A percentile compares a stretch with the other conserved stretches of the same genome.
These are phyloP conservation scores for Acromyrmex echinatior DNA, from an alignment of 1,140 invertebrate genomes.

Conservation along the genomic window DNA sequence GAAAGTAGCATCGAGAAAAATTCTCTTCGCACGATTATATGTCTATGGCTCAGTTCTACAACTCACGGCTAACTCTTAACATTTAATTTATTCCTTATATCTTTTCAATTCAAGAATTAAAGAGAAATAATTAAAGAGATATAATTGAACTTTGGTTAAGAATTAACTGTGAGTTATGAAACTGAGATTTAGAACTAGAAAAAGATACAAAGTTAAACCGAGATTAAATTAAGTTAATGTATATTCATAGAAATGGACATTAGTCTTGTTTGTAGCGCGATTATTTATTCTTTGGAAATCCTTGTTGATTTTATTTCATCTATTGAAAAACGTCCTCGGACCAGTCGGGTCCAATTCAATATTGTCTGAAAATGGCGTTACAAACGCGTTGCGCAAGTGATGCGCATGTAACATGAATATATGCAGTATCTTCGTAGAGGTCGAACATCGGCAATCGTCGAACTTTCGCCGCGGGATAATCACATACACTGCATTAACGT, in stretches of 20 bases:
- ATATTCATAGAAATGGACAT: too few relatives aligned
- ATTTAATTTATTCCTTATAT: too few relatives aligned
- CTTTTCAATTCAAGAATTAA: too few relatives aligned
- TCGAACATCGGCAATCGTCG: constrained; percentile 55
- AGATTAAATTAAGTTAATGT: too few relatives aligned
- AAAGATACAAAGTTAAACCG: too few relatives aligned
- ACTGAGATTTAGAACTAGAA: too few relatives aligned
- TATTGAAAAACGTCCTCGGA: background rate
- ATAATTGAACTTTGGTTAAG: too few relatives aligned
- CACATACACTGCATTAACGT: background rate
- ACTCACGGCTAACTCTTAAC: too few relatives aligned
- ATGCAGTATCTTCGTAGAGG: constrained; percentile 59
- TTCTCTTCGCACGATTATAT: background rate
- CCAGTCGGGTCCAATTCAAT: too few relatives aligned
- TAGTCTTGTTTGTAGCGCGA: background rate
- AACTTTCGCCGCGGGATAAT: constrained; percentile 67
- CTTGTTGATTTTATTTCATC: background rate
- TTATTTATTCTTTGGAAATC: background rate
- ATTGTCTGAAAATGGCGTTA: background rate
- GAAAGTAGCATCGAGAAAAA: background rate
- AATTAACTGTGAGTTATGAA: too few relatives aligned
- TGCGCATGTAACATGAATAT: constrained; percentile 39
- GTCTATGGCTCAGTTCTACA: too few relatives aligned
- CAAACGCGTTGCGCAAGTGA: constrained; percentile 47
- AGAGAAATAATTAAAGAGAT: too few relatives aligned